Conservation (phyloP, 2,797 vertebrate genomes). For the Mionectes olivaceus region DNA sequence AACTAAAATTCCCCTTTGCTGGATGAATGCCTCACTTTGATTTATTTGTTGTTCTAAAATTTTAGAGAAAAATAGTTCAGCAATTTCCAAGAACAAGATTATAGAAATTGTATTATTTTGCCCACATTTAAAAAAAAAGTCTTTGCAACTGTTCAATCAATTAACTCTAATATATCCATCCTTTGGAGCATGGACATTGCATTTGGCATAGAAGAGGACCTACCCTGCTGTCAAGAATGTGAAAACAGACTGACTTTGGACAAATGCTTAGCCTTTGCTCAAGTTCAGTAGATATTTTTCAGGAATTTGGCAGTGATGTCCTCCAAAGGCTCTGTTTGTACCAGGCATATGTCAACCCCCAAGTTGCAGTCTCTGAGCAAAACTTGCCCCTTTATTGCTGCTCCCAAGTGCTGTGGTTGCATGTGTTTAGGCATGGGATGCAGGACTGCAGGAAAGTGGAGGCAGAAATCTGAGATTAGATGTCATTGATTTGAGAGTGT, state of each 20-base stretch:
- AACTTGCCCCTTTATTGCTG: background rate
- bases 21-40: conserved; percentile 42
- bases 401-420: background rate
- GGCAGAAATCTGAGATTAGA: background rate
- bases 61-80: conserved; percentile 48
- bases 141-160: background rate
- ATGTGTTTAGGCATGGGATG: background rate
- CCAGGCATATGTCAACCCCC: background rate
- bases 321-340: background rate
- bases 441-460: background rate
- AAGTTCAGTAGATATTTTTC: background rate
- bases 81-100: conserved; percentile 47
- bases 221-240: background rate
- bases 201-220: background rate
- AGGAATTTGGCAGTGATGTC: background rate
- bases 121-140: background rate
- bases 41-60: conserved; percentile 61
- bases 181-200: background rate
- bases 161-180: background rate
- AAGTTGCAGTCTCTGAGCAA: background rate
- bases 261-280: background rate
- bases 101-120: background rate
- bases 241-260: background rate
- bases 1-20: conserved; percentile 24
- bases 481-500: background rate